Evolutionary conservation across 2,888 invertebrate genomes (phyloP), one percentile per base, ranked within the genome.

Genomic region (Monopis laevigella): DNA sequence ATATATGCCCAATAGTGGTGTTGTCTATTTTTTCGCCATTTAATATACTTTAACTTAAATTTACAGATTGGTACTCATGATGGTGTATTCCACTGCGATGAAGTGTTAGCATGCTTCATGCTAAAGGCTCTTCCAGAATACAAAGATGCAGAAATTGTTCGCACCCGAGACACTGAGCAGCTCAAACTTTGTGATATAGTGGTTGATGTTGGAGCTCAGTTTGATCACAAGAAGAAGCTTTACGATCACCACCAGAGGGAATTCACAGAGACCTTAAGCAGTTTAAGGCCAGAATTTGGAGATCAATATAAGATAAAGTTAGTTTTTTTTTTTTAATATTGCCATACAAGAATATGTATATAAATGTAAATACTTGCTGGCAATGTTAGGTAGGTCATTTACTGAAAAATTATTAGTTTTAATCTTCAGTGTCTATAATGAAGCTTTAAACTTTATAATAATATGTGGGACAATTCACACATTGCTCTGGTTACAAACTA

Each of bases 201-300:
- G 0, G 90, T 99, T 0, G 98, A 99, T 75, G 97, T 98, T 3
- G 98, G 98, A 2, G 90, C 87, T 1, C 84, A 84, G 11, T 99
- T 91, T 65, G 86, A 97, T 65, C 90, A 89, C 41, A 72, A 75
- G 0, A 86, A 64, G 43, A 85, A 88, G 46, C 82, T 90, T 46
- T 99, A 91, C 67, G 99, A 99, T 65, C 99, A 99, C 66, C 99
- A 99, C 65, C 98, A 99, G 72, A 85, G 87, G 43, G 83, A 83
- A 12, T 93, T 93, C 54, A 70, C 71, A 29, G 85, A 88, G 34
- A 87, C 89, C 0, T 69, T 92, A 28, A 86, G 86, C 45, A 77
- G 84, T 0, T 53, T 93, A 10, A 68, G 74, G 4, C 88, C 88
- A 0, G 86, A 87, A 44, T 51, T 87, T 28, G 82, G 81, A 0